A percentile compares a stretch with the other conserved stretches of the same genome.
Conservation (phyloP, 2,888 invertebrate genomes). For the Stegophylla sp. region DNA sequence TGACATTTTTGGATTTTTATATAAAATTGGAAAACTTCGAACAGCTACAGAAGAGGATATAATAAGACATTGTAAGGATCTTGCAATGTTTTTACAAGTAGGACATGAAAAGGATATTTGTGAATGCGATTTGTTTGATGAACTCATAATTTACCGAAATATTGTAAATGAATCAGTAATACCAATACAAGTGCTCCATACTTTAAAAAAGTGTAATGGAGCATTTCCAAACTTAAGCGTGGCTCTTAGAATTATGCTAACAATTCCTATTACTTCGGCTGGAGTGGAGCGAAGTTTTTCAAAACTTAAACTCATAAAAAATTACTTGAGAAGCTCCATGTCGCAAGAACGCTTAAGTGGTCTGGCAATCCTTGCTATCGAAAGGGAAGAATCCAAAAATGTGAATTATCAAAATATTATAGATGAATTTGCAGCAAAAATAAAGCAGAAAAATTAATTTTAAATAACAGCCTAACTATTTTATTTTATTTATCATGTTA, state of each 20-base stretch:
- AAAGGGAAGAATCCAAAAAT: background rate
- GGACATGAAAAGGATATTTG: background rate
- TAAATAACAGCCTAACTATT: background rate
- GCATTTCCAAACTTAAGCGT: slow-evolving; percentile 8
- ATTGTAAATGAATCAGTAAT: background rate
- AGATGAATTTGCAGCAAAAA: slow-evolving; percentile 13
- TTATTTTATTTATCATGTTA: background rate
- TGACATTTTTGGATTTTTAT: slow-evolving; percentile 30
- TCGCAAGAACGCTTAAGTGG: background rate
- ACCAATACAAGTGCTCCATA: background rate
- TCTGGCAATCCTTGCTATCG: background rate
- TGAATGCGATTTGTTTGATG: slow-evolving; percentile 21
- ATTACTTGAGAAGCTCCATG: background rate
- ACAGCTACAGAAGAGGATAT: background rate
- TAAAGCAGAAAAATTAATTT: slow-evolving; percentile 15
- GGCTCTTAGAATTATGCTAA: slow-evolving; percentile 5
- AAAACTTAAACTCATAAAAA: slow-evolving; percentile 9
- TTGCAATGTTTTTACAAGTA: slow-evolving; percentile 13
- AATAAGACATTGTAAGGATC: background rate
- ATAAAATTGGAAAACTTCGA: slow-evolving; percentile 3
- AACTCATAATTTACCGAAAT: slow-evolving; percentile 15
- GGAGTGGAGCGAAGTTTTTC: slow-evolving; percentile 4
- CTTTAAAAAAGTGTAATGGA: background rate
- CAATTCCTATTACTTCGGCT: background rate
- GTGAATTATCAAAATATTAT: background rate